phyloP scores from a whole-genome alignment of 2,113 vertebrate genomes.

The Apistogramma diplotaenia region DNA sequence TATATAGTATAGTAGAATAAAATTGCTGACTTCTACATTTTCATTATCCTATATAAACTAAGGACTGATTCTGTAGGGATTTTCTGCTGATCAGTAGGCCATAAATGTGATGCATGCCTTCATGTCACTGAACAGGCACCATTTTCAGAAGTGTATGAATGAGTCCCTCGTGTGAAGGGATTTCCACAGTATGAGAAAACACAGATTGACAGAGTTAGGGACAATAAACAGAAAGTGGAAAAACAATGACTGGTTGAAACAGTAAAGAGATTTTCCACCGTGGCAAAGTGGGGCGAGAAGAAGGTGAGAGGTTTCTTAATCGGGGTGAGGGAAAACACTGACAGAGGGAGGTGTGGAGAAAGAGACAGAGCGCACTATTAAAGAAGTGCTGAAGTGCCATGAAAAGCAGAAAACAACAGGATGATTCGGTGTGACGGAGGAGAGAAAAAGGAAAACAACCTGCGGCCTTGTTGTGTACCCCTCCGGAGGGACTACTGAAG shows the following conservation, averaged over 20 bases:
- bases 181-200: conserved; percentile 24
- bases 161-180: conserved; percentile 9
- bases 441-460: conserved; percentile 60
- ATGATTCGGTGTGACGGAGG: conserved; percentile 66
- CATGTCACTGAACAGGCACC: background rate
- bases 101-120: background rate
- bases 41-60: background rate
- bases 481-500: conserved; percentile 44
- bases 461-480: conserved; percentile 48
- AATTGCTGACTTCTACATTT: background rate
- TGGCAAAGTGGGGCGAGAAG: conserved; percentile 34
- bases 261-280: conserved; percentile 57
- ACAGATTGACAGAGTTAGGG: conserved; percentile 25
- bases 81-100: background rate
- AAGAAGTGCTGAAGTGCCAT: conserved; percentile 50
- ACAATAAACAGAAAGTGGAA: background rate
- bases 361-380: conserved; percentile 49
- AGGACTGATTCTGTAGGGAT: background rate
- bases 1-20: background rate
- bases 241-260: conserved; percentile 6
- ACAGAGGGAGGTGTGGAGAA: conserved; percentile 56
- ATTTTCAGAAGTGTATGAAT: conserved; percentile 9
- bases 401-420: conserved; percentile 61
- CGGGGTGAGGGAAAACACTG: conserved; percentile 51
- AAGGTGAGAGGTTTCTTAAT: conserved; percentile 55